phyloP scores from a whole-genome alignment of 2,888 invertebrate species.

The Holacanthella duospinosa region DNA sequence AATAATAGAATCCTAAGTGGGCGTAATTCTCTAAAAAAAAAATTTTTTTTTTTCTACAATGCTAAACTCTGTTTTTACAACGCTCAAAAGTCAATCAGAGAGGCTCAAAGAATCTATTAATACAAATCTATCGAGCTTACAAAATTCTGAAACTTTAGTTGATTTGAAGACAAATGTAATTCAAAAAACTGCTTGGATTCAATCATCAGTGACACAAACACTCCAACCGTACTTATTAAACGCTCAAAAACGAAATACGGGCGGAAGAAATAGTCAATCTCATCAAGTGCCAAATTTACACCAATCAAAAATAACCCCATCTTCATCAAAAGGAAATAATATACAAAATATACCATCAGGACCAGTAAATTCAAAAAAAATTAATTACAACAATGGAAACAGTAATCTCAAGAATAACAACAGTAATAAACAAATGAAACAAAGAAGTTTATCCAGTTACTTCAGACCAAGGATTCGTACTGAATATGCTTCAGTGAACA shows the following conservation, averaged over 20 bases:
- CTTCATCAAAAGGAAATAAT: too few relatives aligned
- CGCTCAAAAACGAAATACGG: not conserved
- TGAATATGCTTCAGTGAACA: not conserved
- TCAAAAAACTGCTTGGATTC: slow-evolving; percentile 27
- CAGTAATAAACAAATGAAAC: not conserved
- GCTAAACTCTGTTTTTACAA: slow-evolving; percentile 22
- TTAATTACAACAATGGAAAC: too few relatives aligned
- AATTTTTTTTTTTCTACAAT: too few relatives aligned
- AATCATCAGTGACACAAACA: slow-evolving; percentile 27
- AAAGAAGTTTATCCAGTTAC: slow-evolving; percentile 3
- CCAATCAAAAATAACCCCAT: too few relatives aligned
- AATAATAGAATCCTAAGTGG: too few relatives aligned
- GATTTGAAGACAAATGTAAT: slow-evolving; percentile 33
- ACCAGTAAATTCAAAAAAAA: too few relatives aligned
- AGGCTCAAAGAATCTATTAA: slow-evolving; percentile 27
- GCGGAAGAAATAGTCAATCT: too few relatives aligned
- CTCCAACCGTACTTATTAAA: slow-evolving; percentile 20
- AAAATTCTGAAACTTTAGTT: slow-evolving; percentile 18
- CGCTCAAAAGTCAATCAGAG: slow-evolving; percentile 25
- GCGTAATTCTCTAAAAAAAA: too few relatives aligned
- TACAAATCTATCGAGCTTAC: slow-evolving; percentile 7
- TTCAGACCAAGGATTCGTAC: not conserved
- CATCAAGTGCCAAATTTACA: too few relatives aligned
- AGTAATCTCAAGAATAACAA: not conserved
- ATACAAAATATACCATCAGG: too few relatives aligned